These are phyloP conservation scores for Felis chaus DNA, from an alignment of 2,113 vertebrate species.

Conservation along the genomic window DNA sequence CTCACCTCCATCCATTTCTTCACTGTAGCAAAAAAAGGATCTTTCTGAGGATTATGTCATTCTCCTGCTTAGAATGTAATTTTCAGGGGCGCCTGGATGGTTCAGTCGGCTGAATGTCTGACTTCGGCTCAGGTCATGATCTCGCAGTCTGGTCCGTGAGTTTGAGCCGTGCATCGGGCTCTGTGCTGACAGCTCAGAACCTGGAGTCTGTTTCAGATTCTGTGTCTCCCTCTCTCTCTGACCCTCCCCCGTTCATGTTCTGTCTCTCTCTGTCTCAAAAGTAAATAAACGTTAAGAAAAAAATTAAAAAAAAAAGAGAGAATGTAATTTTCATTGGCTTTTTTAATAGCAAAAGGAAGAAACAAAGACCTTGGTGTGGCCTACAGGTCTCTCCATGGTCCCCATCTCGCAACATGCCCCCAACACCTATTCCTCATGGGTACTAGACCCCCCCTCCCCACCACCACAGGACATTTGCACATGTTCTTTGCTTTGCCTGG, in stretches of 20 bases:
- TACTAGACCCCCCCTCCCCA: neutral
- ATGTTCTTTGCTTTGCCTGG: neutral
- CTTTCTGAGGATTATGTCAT: neutral
- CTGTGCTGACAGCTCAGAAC: too few species aligned
- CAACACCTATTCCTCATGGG: neutral
- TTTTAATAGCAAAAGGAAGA: neutral
- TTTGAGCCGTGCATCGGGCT: too few species aligned
- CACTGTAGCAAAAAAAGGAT: neutral
- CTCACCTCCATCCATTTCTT: neutral
- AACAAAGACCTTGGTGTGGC: neutral
- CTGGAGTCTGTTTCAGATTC: too few species aligned
- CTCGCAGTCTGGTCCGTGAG: too few species aligned
- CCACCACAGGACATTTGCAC: neutral
- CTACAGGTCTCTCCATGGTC: neutral
- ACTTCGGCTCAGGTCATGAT: too few species aligned
- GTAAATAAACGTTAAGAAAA: too few species aligned
- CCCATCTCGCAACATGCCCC: neutral
- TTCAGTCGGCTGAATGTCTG: too few species aligned
- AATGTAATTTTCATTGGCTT: neutral
- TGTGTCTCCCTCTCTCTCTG: too few species aligned
- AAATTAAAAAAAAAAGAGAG: neutral
- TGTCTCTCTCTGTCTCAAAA: too few species aligned
- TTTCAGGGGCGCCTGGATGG: too few species aligned
- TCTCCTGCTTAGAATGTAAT: neutral
- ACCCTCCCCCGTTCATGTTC: too few species aligned